Conservation (phyloP, 2,797 vertebrate genomes). For the Atherinosoma microstoma region DNA sequence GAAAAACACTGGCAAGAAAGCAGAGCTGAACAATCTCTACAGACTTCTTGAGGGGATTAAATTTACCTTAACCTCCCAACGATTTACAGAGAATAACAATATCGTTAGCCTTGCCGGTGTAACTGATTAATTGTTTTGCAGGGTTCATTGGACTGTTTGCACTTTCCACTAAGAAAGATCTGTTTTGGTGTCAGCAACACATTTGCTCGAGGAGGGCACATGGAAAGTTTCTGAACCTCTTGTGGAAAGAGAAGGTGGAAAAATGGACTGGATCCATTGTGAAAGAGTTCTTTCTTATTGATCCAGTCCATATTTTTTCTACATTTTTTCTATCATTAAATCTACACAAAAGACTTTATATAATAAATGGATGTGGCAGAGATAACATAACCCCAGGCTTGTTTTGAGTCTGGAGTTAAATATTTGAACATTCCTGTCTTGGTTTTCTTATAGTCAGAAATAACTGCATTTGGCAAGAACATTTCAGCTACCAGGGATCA, state of each 20-base stretch:
- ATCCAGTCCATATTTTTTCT: no score
- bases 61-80: neutral
- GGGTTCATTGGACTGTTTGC: neutral
- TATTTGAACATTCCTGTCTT: neutral
- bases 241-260: no score
- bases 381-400: no score
- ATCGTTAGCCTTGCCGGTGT: neutral
- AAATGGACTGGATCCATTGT: no score
- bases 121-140: neutral
- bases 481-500: no score
- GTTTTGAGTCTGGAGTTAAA: neutral
- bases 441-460: neutral
- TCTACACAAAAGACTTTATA: no score
- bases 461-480: no score
- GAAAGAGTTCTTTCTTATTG: no score
- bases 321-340: no score
- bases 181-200: neutral
- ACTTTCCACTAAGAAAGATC: neutral
- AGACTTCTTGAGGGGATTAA: neutral
- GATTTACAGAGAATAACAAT: neutral
- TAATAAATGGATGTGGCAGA: no score
- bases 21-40: conserved; percentile 41
- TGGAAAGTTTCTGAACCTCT: no score
- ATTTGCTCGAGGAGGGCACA: neutral
- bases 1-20: conserved; percentile 26